Percentiles rank a stretch among this genome's conserved stretches.
phyloP scores from a whole-genome alignment of 2,113 vertebrate species.

The Mustela nigripes region DNA sequence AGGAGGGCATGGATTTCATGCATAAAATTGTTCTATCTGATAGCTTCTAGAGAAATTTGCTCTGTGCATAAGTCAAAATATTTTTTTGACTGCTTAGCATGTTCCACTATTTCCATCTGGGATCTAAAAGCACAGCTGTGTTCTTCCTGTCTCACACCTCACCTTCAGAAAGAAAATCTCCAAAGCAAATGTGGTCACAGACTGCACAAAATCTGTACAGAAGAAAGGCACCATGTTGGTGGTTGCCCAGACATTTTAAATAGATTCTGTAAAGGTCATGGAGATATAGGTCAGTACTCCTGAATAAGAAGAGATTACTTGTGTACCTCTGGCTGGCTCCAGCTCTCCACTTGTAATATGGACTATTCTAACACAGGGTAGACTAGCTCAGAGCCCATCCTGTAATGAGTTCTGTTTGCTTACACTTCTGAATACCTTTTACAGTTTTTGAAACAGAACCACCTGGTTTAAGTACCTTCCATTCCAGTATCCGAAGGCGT shows the following conservation, averaged over 20 bases:
- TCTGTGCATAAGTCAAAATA: slow-evolving; percentile 57
- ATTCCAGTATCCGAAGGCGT: neutral
- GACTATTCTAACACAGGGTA: neutral
- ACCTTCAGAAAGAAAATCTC: slow-evolving; percentile 29
- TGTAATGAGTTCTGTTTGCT: neutral
- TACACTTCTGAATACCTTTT: neutral
- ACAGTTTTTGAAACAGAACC: neutral
- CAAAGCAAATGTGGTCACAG: neutral
- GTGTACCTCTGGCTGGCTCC: neutral
- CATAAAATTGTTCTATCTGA: neutral
- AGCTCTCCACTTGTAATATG: accelerated
- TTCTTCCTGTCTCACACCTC: slow-evolving; percentile 40
- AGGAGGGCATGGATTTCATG: neutral
- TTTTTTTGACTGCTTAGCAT: neutral
- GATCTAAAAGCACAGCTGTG: neutral
- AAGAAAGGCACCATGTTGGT: neutral
- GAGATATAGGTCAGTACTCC: too few species aligned
- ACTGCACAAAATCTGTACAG: neutral
- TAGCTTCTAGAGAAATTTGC: slow-evolving; percentile 31
- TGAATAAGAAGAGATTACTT: neutral
- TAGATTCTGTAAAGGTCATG: neutral
- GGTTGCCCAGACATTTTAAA: neutral
- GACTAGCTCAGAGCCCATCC: neutral
- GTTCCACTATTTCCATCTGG: slow-evolving; percentile 11
- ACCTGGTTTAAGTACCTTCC: neutral